Base-by-base conservation (phyloP, 2,888 invertebrate genomes). In the Folsomia candida region DNA sequence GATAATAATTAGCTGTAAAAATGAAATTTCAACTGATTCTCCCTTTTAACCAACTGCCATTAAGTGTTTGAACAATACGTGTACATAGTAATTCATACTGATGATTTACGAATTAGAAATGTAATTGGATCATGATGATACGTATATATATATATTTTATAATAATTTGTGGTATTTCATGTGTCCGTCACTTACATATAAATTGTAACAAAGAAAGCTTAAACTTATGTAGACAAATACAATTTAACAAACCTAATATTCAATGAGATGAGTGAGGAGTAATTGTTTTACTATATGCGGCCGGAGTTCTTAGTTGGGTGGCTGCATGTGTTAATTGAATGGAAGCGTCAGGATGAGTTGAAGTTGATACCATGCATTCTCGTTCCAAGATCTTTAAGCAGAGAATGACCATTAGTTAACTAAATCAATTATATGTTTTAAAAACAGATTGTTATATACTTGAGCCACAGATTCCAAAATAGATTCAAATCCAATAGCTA, bases 281-380 rank as follows among this genome's bases (percentile, higher is more conserved):
- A 24, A 72, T 72, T n/a, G 69, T 72, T 26, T 58, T 47, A 14
- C 61, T 63, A 37, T 69, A 72, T 3, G 67, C 22, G 3, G 68
- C 82, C 0, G 90, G 89, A 83, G 91, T 91, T 51, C 92, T 86
- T 3, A 97, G 85, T 74, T 90, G 90, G 61, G 89, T 89, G 2
- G 93, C 92, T 0, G 94, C 94, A 83, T 96, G 94, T 20, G 92
- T 91, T 71, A 97, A 86, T 82, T 97, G 96, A 70, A 95, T 83
- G 0, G 93, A 90, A 81, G 93, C 94, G 82, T 96, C 95, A 0
- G 93, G 91, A 82, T 93, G 91, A 14, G 54, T 22, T 71, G 87
- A 87, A 14, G 89, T 91, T 67, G 96, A 84, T 68, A 91, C 88
- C 54, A 54, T 54, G 80, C 93, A 91, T 83, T 97, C 97, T 67